These are phyloP conservation scores for Bubalus kerabau DNA, from an alignment of 2,113 vertebrate species.

Conservation along the genomic window DNA sequence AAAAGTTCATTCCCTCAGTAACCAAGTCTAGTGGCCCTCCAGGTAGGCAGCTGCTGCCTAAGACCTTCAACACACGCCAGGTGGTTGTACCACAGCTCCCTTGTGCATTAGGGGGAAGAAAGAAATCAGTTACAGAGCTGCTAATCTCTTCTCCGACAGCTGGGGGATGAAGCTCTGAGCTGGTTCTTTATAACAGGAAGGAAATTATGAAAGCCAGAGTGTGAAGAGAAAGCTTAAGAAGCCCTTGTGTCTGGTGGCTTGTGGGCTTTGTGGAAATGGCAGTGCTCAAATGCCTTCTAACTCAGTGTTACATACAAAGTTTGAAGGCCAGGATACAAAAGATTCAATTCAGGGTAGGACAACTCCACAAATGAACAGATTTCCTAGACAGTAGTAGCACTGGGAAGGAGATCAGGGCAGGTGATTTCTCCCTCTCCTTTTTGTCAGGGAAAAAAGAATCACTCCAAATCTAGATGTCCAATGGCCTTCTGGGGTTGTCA, in stretches of 20 bases:
- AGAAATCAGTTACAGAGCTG: constrained; percentile 58
- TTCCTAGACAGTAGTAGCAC: background rate
- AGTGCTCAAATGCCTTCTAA: background rate
- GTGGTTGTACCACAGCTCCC: constrained; percentile 37
- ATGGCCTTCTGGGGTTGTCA: background rate
- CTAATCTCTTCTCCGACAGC: constrained; percentile 63
- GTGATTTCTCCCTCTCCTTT: background rate
- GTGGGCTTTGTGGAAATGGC: background rate
- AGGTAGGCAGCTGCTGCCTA: constrained; percentile 65
- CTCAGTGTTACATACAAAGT: background rate
- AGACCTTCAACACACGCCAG: constrained; percentile 27
- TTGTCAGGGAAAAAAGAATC: background rate
- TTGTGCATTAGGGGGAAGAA: constrained; percentile 51
- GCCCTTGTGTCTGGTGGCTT: background rate
- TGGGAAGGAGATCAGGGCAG: background rate
- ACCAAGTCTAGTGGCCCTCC: constrained; percentile 41
- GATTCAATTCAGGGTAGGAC: background rate
- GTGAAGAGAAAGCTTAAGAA: constrained; percentile 51
- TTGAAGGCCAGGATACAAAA: background rate
- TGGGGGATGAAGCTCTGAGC: constrained; percentile 51
- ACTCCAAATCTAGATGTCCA: background rate
- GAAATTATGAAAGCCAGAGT: constrained; percentile 53
- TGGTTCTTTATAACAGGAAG: constrained; percentile 53
- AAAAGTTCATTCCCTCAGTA: constrained; percentile 24
- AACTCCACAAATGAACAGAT: background rate